These are phyloP conservation scores for Misgurnus mizolepis DNA, from an alignment of 2,113 vertebrate species.

Conservation along the genomic window DNA sequence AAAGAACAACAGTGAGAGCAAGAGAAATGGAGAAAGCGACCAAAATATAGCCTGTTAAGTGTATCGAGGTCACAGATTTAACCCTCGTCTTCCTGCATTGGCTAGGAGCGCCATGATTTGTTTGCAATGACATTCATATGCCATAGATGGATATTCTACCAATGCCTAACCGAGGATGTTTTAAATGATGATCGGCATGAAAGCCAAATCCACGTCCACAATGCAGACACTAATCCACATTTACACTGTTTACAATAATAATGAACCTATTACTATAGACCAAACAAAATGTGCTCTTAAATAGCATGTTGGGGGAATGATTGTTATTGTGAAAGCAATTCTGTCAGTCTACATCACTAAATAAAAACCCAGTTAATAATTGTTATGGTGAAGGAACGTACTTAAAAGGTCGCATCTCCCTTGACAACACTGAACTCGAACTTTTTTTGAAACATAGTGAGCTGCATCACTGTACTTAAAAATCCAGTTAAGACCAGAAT, in stretches of 20 bases:
- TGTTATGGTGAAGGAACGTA: not conserved
- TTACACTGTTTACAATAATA: conserved; percentile 5
- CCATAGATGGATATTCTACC: conserved; percentile 3
- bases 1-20: conserved; percentile 37
- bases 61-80: conserved; percentile 56
- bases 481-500: too few relatives aligned
- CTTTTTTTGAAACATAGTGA: too few relatives aligned
- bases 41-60: conserved; percentile 60
- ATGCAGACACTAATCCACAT: not conserved
- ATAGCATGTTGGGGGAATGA: not conserved
- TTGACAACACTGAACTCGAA: too few relatives aligned
- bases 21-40: conserved; percentile 35
- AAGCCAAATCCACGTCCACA: conserved; percentile 2
- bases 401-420: conserved; percentile 1
- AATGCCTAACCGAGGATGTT: not conserved
- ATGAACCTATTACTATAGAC: not conserved
- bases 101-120: not conserved
- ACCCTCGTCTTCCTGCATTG: conserved; percentile 33
- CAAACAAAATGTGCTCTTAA: not conserved
- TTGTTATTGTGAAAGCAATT: not conserved
- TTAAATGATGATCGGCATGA: conserved; percentile 3
- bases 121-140: not conserved
- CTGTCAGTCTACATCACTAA: not conserved
- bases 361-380: not conserved
- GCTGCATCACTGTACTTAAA: too few relatives aligned